Base-by-base conservation (phyloP, 2,797 vertebrate genomes). In the Dromococcyx pavoninus region DNA sequence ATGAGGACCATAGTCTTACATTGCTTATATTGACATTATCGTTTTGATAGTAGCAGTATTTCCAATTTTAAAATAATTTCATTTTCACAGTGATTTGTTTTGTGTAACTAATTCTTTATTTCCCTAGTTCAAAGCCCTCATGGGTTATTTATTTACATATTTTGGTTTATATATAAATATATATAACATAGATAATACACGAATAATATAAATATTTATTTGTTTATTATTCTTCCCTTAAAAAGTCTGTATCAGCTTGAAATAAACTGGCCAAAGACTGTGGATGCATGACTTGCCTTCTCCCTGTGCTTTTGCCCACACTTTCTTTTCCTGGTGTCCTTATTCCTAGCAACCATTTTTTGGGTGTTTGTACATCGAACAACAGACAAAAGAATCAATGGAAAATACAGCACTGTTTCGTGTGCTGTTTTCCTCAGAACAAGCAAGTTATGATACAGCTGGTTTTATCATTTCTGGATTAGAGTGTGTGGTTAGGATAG, bases 1-100 rank as follows among this genome's bases (percentile, higher is more conserved):
- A 2, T 11, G 7, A 71, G 48, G 6, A 33, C 35, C 41, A 14
- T 19, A 28, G 28, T 10, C 14, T 60, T 37, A 7, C 0, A 1
- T 33, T 75, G n/a, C 25, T 72, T 33, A 28, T 46, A 12, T 13
- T 43, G 33, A 54, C 5, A 6, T 71, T 54, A 25, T 30, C 23
- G 3, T 62, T 21, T 32, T 35, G 16, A 78, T 46, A 58, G 15
- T 61, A 16, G 37, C 5, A 14, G 13, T 53, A 11, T 57, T 88
- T 77, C 50, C 13, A 44, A 9, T 62, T 90, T 84, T 54, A n/a
- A 58, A 62, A 66, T 75, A 9, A 51, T 28, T 46, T 72, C 0
- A 30, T 88, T 83, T 88, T 41, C 32, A 21, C 13, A 7, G 8
- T 11, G 39, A 13, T 66, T 72, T 61, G 7, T 73, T 87, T 57